phyloP scores from a whole-genome alignment of 2,888 invertebrate genomes.

The Polydrusus cervinus region DNA sequence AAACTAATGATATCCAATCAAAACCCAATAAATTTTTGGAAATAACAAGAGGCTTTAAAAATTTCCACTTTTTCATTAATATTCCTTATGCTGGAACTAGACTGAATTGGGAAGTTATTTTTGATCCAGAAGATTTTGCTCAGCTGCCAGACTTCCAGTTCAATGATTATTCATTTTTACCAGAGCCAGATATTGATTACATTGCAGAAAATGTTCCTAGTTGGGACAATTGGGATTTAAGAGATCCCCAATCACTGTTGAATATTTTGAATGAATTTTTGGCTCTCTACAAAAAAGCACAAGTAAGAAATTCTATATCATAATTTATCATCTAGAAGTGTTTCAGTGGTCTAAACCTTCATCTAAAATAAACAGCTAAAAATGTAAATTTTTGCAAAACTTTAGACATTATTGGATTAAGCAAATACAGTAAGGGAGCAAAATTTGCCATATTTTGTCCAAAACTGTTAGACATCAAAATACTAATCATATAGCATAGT shows the following conservation, averaged over 20 bases:
- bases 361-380: no score
- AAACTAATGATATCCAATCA: slow-evolving; percentile 27
- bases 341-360: no score
- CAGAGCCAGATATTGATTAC: slow-evolving; percentile 74
- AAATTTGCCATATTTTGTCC: no score
- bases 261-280: slow-evolving; percentile 78
- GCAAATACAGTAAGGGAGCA: no score
- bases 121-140: slow-evolving; percentile 72
- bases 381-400: no score
- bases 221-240: slow-evolving; percentile 78
- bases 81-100: slow-evolving; percentile 82
- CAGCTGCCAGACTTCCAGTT: slow-evolving; percentile 82
- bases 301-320: slow-evolving; percentile 70
- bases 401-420: no score
- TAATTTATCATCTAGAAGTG: no score
- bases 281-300: slow-evolving; percentile 77
- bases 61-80: slow-evolving; percentile 75
- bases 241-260: slow-evolving; percentile 75
- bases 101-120: slow-evolving; percentile 81
- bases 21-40: slow-evolving; percentile 36
- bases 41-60: slow-evolving; percentile 31
- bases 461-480: no score
- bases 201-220: slow-evolving; percentile 75
- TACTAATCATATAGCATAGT: no score
- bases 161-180: slow-evolving; percentile 79